Base-by-base conservation (phyloP, 2,888 invertebrate genomes). In the Noctua pronuba region DNA sequence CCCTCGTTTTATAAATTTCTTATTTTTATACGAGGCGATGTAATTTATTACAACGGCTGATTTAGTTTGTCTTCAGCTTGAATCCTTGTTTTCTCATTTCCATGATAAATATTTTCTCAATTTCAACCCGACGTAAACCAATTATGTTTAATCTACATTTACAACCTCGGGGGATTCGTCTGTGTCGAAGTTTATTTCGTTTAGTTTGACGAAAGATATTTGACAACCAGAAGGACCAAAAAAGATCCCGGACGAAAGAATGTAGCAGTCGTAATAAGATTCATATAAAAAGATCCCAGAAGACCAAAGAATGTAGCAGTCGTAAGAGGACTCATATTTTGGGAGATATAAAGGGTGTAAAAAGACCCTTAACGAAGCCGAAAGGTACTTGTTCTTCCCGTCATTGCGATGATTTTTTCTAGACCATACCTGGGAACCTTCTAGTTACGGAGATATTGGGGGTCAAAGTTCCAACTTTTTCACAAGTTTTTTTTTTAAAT, bases 91-190 rank as follows among this genome's bases (percentile, higher is more conserved):
- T 92, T 89, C 90, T 91, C 87, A 90, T 92, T 91, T 88, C 82
- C 85, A 89, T 91, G 85, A 90, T 91, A 91, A 90, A 92, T 91
- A 91, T 91, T 92, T 90, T 91, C 90, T 88, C 89, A 91, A 92
- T 92, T 91, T 89, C 80, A 86, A 82, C 87, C 84, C 84, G 82
- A 86, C 88, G 85, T 88, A 86, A 90, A 90, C 80, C 88, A 91
- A 92, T 92, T 91, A 90, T 79, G 84, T 86, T 88, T 89, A 84
- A 88, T 90, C 90, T 90, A 88, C 88, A 86, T 90, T 90, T 88
- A 88, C 83, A 88, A 87, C 82, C 85, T 82, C 75, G 68, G 80
- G 79, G 77, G 35, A 77, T 86, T 44, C 71, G 72, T 76, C 79
- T 77, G 78, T 76, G 72, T 69, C 74, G 62, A 82, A 86, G 73